Conservation (phyloP, 2,797 vertebrate genomes). For the Pteronotus mesoamericanus region DNA sequence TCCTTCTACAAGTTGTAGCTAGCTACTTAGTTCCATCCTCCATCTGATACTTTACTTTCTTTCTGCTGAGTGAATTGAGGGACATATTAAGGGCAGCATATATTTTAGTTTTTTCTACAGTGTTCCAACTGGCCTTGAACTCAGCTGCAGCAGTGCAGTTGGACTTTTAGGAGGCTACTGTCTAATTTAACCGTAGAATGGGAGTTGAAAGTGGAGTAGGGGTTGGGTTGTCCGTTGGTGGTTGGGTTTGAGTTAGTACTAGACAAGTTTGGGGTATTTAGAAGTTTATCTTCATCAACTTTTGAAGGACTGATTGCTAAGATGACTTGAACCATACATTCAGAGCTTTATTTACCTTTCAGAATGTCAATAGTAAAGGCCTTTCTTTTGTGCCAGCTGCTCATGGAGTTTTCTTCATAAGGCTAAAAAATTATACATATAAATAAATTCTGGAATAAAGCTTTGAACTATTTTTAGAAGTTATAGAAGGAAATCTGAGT, state of each 20-base stretch:
- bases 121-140: background rate
- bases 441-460: background rate
- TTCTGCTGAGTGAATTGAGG: background rate
- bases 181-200: background rate
- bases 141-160: background rate
- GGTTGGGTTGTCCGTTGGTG: background rate
- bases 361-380: background rate
- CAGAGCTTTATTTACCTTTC: background rate
- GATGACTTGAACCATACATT: background rate
- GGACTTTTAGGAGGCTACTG: background rate
- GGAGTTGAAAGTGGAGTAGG: background rate
- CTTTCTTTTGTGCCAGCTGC: background rate
- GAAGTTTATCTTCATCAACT: background rate
- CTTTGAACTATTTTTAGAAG: background rate
- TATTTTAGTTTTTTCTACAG: background rate
- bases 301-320: background rate
- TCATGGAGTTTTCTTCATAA: background rate
- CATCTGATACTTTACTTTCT: background rate
- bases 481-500: slow-evolving; percentile 8
- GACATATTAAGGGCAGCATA: background rate
- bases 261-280: background rate
- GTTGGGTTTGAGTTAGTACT: background rate
- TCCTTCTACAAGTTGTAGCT: slow-evolving; percentile 23
- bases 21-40: background rate
- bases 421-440: background rate